Evolutionary conservation across 2,797 vertebrate genomes (phyloP).

Genomic region (Saguinus oedipus): DNA sequence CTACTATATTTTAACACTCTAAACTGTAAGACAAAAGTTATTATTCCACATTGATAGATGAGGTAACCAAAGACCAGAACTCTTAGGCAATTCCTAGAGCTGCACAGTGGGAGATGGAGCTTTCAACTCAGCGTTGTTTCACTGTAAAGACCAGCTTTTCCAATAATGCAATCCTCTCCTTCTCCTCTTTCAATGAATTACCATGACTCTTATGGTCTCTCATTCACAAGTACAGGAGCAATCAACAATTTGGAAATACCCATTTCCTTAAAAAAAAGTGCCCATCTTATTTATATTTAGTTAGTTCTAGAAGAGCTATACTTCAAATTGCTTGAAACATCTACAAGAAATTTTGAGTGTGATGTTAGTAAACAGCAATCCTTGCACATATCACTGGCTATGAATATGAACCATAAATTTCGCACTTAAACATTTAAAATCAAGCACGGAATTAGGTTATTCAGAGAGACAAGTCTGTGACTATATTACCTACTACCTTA

Average conservation of each 20-base stretch:
- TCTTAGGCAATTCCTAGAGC: background rate
- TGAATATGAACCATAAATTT: conserved; percentile 72
- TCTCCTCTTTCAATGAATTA: background rate
- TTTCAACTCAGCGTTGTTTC: background rate
- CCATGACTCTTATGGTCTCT: background rate
- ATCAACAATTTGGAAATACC: background rate
- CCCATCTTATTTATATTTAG: background rate
- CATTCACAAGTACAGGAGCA: background rate
- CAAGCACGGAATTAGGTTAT: conserved; percentile 69
- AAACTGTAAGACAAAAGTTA: background rate
- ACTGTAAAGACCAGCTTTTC: background rate
- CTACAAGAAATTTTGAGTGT: background rate
- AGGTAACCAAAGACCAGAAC: background rate
- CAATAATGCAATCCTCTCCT: background rate
- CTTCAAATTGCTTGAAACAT: background rate
- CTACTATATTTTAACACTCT: background rate
- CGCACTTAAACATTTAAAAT: conserved; percentile 67
- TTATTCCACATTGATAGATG: background rate
- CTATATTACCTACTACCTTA: conserved; percentile 47
- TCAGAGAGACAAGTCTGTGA: conserved; percentile 70
- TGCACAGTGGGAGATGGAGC: background rate
- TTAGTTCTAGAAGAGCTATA: background rate
- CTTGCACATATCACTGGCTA: conserved; percentile 62
- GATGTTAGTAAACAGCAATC: conserved; percentile 46
- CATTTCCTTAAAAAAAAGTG: background rate